A percentile compares a stretch with the other conserved stretches of the same genome.
These are phyloP conservation scores for Molanna angustata DNA, from an alignment of 2,888 invertebrate species.

Conservation along the genomic window DNA sequence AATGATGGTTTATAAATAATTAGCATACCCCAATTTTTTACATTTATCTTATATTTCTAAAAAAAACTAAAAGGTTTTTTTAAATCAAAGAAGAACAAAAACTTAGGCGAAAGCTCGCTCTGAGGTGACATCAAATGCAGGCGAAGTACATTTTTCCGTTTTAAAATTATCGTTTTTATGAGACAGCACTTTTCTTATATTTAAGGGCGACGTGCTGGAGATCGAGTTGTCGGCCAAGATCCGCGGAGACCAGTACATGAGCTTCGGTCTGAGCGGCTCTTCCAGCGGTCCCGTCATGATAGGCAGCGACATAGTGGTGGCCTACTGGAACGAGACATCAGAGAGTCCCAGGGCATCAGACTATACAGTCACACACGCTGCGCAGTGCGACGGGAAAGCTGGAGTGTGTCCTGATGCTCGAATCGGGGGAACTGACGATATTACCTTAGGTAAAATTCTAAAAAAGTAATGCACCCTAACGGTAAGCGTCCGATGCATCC, in stretches of 20 bases:
- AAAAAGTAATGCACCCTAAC: background rate
- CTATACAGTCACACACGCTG: slow-evolving; percentile 77
- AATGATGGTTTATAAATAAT: too few relatives aligned
- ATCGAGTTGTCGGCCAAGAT: slow-evolving; percentile 78
- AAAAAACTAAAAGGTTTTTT: too few relatives aligned
- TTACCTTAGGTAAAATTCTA: slow-evolving; percentile 52
- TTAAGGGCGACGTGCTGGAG: slow-evolving; percentile 60
- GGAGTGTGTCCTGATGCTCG: slow-evolving; percentile 86
- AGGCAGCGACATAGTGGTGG: slow-evolving; percentile 82
- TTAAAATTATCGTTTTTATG: too few relatives aligned
- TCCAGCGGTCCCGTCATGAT: slow-evolving; percentile 73
- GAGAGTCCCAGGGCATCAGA: slow-evolving; percentile 71
- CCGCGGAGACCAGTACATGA: slow-evolving; percentile 81
- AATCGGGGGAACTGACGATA: slow-evolving; percentile 78
- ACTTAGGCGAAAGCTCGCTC: too few relatives aligned
- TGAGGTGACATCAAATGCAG: too few relatives aligned
- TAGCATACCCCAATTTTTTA: too few relatives aligned
- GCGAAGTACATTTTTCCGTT: too few relatives aligned
- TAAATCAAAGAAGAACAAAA: too few relatives aligned
- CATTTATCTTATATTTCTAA: too few relatives aligned
- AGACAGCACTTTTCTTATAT: too few relatives aligned
- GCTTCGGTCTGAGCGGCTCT: slow-evolving; percentile 81
- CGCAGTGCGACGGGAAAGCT: slow-evolving; percentile 77
- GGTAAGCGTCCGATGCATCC: background rate
- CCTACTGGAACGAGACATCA: slow-evolving; percentile 55